Evolutionary conservation across 2,888 invertebrate species (phyloP).

Genomic region (Eudemis profundana): DNA sequence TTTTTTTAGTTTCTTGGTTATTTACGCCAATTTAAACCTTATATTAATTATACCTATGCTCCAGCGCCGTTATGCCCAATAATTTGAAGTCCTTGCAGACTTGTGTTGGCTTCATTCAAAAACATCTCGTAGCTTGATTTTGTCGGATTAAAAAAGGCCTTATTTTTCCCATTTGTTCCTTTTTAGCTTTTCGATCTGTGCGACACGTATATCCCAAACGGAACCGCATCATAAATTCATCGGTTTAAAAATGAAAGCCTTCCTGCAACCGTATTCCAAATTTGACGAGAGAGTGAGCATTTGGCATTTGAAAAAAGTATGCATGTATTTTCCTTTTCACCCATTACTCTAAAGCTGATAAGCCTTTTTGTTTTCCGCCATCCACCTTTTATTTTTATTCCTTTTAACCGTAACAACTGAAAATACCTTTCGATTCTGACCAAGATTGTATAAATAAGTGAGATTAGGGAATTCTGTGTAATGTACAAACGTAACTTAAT

Average conservation of each 20-base stretch:
- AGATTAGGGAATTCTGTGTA: too few relatives aligned
- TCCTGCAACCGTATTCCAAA: slow-evolving; percentile 20
- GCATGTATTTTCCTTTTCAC: slow-evolving; percentile 8
- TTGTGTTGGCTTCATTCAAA: too few relatives aligned
- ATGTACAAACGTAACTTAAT: too few relatives aligned
- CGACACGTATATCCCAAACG: slow-evolving; percentile 27
- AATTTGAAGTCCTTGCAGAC: too few relatives aligned
- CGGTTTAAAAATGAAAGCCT: slow-evolving; percentile 35
- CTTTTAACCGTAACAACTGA: too few relatives aligned
- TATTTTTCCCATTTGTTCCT: slow-evolving; percentile 1
- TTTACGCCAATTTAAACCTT: too few relatives aligned
- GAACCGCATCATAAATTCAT: slow-evolving; percentile 41
- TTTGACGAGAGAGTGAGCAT: slow-evolving; percentile 16
- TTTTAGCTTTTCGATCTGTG: slow-evolving; percentile 13
- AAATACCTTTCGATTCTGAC: too few relatives aligned
- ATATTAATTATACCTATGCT: too few relatives aligned
- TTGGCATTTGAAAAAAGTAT: slow-evolving; percentile 2
- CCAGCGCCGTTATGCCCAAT: too few relatives aligned
- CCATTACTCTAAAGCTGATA: background rate
- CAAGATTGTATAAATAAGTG: too few relatives aligned
- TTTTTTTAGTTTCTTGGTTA: too few relatives aligned
- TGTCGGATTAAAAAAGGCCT: background rate
- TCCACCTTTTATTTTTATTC: background rate
- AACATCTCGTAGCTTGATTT: background rate
- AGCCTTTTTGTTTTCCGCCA: background rate